phyloP scores from a whole-genome alignment of 92 coral and sea anemone species.

The Actinernus sp. region DNA sequence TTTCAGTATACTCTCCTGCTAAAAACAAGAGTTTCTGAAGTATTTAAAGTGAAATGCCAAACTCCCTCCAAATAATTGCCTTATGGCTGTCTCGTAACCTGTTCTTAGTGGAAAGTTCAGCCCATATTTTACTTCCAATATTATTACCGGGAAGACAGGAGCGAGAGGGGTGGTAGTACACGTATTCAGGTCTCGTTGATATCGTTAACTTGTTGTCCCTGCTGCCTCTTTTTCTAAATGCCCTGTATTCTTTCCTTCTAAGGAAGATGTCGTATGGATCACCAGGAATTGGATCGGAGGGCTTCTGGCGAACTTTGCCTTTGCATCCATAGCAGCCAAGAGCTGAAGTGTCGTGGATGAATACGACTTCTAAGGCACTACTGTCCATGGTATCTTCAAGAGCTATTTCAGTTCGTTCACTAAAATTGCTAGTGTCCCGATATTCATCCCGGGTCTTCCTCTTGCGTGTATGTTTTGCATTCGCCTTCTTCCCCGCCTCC shows the following conservation, averaged over 20 bases:
- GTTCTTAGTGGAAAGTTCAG: too few relatives aligned
- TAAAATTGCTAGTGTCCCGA: slow-evolving; percentile 6
- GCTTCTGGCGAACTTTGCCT: slow-evolving; percentile 10
- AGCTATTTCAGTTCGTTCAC: slow-evolving; percentile 7
- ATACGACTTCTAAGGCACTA: not conserved
- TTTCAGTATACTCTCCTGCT: too few relatives aligned
- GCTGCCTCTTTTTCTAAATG: slow-evolving; percentile 11
- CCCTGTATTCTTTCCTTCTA: slow-evolving; percentile 1
- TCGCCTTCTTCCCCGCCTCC: not conserved
- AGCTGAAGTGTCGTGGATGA: not conserved
- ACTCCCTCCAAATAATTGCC: too few relatives aligned
- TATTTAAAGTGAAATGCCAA: too few relatives aligned
- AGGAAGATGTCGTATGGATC: slow-evolving; percentile 5
- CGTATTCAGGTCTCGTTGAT: too few relatives aligned
- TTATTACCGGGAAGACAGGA: too few relatives aligned
- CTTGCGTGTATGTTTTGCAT: too few relatives aligned
- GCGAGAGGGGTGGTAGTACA: slow-evolving; percentile 8
- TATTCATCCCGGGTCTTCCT: too few relatives aligned
- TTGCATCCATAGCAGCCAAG: slow-evolving; percentile 14
- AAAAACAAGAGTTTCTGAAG: too few relatives aligned
- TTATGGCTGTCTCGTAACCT: too few relatives aligned
- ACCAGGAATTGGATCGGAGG: slow-evolving; percentile 4
- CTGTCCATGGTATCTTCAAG: slow-evolving; percentile 5
- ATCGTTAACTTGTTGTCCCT: not conserved
- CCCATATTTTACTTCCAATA: too few relatives aligned